These are phyloP conservation scores for Phragmatobia fuliginosa DNA, from an alignment of 2,888 invertebrate species.

Conservation along the genomic window DNA sequence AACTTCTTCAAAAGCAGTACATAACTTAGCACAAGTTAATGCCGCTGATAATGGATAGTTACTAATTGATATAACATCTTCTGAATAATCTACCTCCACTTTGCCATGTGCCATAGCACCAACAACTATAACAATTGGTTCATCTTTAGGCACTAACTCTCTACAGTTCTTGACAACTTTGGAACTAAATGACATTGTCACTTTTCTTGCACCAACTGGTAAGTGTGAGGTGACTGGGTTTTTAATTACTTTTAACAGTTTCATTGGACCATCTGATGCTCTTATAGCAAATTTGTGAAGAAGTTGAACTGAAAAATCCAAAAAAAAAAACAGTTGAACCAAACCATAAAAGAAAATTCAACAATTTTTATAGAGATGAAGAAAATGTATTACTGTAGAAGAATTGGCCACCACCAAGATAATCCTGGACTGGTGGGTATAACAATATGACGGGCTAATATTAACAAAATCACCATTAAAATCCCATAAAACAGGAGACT, in stretches of 20 bases:
- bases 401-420: too few relatives aligned
- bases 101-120: conserved; percentile 99
- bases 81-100: conserved; percentile 95
- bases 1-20: conserved; percentile 97
- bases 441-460: too few relatives aligned
- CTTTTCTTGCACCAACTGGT: conserved; percentile 96
- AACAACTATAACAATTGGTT: conserved; percentile 96
- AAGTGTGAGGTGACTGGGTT: conserved; percentile 98
- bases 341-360: background rate
- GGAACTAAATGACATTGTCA: conserved; percentile 95
- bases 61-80: conserved; percentile 96
- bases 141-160: conserved; percentile 92
- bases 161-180: conserved; percentile 89
- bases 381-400: background rate
- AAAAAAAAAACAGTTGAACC: background rate
- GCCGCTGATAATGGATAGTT: conserved; percentile 99
- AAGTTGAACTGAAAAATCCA: conserved; percentile 93
- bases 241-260: conserved; percentile 97
- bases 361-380: background rate
- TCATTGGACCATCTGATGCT: conserved; percentile 95
- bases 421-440: too few relatives aligned
- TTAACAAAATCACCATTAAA: too few relatives aligned
- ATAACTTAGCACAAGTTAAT: conserved; percentile 97
- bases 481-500: background rate
- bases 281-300: conserved; percentile 97